Evolutionary conservation across 2,888 invertebrate species (phyloP).

Genomic region (Oscheius onirici): DNA sequence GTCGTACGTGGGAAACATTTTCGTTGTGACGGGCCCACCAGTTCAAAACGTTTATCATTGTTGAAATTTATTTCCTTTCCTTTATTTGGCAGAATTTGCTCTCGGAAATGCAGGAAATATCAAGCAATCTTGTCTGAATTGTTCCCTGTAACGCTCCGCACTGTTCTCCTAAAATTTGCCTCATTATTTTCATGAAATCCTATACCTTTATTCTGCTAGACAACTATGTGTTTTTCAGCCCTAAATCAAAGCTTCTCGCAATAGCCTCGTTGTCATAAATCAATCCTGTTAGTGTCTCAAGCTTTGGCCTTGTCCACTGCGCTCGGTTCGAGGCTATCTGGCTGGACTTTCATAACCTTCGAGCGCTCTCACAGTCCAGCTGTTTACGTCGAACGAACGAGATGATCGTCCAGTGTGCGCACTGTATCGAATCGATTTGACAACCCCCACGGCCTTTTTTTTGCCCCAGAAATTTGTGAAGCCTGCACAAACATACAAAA

Average conservation of each 20-base stretch:
- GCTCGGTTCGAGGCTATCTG: no score
- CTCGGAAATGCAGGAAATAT: no score
- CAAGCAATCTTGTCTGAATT: no score
- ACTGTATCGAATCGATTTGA: slow-evolving; percentile 3
- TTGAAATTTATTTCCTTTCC: no score
- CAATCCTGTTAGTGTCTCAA: background rate
- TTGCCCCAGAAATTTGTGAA: background rate
- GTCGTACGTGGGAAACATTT: no score
- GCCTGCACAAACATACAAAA: background rate
- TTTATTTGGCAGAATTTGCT: no score
- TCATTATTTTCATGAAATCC: background rate
- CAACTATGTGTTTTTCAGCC: background rate
- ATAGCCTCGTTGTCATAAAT: background rate
- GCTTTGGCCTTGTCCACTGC: background rate
- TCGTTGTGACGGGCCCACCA: no score
- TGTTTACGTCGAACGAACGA: slow-evolving; percentile 13
- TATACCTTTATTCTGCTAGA: background rate
- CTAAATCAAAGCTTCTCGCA: background rate
- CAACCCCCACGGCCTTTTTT: background rate
- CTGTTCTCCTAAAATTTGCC: no score
- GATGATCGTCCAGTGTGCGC: slow-evolving; percentile 5
- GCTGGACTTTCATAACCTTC: background rate
- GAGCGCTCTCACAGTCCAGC: background rate
- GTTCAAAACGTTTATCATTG: no score
- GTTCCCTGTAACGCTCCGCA: no score